A percentile compares a stretch with the other conserved stretches of the same genome.
Conservation (phyloP, 2,888 invertebrate species). For the Netelia inedita region DNA sequence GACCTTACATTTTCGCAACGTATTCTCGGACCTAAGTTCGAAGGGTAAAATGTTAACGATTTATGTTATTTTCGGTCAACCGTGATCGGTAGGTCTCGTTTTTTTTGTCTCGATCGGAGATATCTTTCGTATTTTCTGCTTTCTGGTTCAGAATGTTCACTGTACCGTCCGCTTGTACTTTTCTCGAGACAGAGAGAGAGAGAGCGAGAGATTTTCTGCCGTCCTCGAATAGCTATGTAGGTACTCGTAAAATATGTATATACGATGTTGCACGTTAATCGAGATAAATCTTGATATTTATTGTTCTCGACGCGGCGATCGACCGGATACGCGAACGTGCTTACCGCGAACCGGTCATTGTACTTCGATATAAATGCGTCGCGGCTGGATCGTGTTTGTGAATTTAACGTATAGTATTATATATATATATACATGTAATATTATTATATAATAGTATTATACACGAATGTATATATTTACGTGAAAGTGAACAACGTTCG, state of each 20-base stretch:
- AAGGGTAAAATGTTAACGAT: too few relatives aligned
- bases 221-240: not conserved
- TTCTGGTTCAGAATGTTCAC: not conserved
- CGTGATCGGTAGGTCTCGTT: too few relatives aligned
- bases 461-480: not conserved
- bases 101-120: too few relatives aligned
- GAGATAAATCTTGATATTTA: slow-evolving; percentile 79
- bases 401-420: slow-evolving; percentile 5
- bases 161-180: not conserved
- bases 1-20: too few relatives aligned
- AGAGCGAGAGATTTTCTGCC: not conserved
- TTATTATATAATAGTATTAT: not conserved
- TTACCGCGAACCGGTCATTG: slow-evolving; percentile 69
- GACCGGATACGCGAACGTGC: slow-evolving; percentile 72
- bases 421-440: not conserved
- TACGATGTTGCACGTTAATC: slow-evolving; percentile 74
- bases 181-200: not conserved
- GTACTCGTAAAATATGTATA: not conserved
- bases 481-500: not conserved
- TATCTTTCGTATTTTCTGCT: slow-evolving; percentile 15
- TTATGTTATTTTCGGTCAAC: too few relatives aligned
- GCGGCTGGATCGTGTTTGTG: slow-evolving; percentile 46
- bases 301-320: slow-evolving; percentile 72
- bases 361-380: slow-evolving; percentile 76
- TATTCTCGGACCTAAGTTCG: too few relatives aligned